Evolutionary conservation across 2,888 invertebrate genomes (phyloP), one percentile per base, ranked within the genome.

Genomic region (Baccha elongata): DNA sequence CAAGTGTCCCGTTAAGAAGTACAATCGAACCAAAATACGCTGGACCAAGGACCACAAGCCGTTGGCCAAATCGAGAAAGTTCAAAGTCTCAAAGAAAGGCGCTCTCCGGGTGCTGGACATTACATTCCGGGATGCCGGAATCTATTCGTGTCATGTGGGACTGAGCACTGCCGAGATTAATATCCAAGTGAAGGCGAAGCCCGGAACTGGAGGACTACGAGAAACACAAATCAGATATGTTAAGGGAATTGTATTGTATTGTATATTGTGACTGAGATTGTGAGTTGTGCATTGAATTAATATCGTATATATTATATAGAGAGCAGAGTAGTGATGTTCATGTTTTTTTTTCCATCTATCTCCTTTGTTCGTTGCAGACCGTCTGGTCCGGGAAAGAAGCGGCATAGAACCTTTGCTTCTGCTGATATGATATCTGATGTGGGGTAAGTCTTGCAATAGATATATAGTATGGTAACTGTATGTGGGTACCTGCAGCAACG

Each of bases 81-180:
- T 95, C 87, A 96, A 97, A 89, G 96, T 97, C 64, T 97, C 97
- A 10, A 96, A 95, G 88, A 97, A 97, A 91, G 98, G 98, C 11
- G 97, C 97, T 23, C 92, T 98, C 13, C 94, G 97, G 76, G 96
- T 98, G 76, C 93, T 95, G 73, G 95, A 95, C 50, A 93, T 98
- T 5, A 94, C 94, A 0, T 94, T 95, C 86, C 93, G 94, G 2
- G 98, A 98, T 90, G 94, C 95, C 67, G 98, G 97, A 1, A 92
- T 95, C 3, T 98, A 97, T 89, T 95, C 96, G 0, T 98, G 98
- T 88, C 93, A 95, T 58, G 96, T 97, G 8, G 97, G 96, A 0
- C 92, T 94, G 53, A 95, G 96, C 58, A 93, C 94, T 68, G 97
- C 97, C 0, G 96, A 96, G 88, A 93, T 97, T 68, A 94, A 94